These are phyloP conservation scores for Chondrilla cf. caribensis DNA, from an alignment of 37 sponge, comb jelly and placozoan species.

Conservation along the genomic window DNA sequence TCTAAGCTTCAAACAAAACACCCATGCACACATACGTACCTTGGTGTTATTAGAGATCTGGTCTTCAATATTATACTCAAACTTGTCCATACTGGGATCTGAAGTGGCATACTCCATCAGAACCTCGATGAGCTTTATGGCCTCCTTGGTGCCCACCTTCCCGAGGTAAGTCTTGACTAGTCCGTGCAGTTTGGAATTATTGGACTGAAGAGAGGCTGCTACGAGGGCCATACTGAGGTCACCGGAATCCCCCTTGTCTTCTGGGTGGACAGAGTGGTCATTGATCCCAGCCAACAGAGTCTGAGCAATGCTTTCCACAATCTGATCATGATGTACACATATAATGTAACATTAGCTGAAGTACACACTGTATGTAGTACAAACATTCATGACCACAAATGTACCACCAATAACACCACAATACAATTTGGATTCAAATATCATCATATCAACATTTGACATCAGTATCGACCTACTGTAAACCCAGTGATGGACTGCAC, in stretches of 20 bases:
- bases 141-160: constrained; percentile 11
- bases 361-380: too few relatives aligned
- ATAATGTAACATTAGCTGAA: too few relatives aligned
- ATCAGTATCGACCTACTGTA: too few relatives aligned
- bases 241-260: neutral
- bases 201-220: neutral
- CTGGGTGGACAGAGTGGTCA: neutral
- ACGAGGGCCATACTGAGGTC: neutral
- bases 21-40: too few relatives aligned
- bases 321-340: too few relatives aligned
- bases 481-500: too few relatives aligned
- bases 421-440: too few relatives aligned
- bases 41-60: too few relatives aligned
- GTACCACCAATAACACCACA: too few relatives aligned
- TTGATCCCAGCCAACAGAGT: neutral
- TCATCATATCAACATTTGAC: too few relatives aligned
- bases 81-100: neutral
- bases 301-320: neutral
- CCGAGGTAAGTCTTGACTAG: constrained; percentile 18
- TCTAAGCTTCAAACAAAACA: too few relatives aligned
- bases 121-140: neutral
- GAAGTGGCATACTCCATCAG: neutral
- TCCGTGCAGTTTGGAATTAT: constrained; percentile 17
- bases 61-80: neutral
- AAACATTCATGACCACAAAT: neutral